phyloP scores from a whole-genome alignment of 2,113 vertebrate species.

The Tor tambroides region DNA sequence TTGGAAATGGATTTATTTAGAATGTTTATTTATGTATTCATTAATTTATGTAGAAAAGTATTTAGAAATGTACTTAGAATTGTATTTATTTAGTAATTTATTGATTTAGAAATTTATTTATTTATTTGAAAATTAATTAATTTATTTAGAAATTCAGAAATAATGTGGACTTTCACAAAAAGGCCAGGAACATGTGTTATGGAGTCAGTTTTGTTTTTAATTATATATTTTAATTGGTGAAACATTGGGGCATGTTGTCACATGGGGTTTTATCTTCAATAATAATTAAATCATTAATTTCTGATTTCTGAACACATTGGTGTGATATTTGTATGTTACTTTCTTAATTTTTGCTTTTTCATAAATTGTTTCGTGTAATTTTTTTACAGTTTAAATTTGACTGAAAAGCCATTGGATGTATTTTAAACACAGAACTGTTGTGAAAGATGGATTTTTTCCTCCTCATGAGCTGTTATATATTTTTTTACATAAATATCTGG shows the following conservation, averaged over 20 bases:
- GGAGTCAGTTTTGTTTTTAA: not conserved
- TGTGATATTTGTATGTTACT: not conserved
- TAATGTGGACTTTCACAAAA: too few species aligned
- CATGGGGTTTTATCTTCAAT: not conserved
- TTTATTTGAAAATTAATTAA: too few species aligned
- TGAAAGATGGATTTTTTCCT: not conserved
- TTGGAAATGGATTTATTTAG: too few species aligned
- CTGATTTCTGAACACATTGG: not conserved
- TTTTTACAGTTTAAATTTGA: not conserved
- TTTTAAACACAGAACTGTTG: constrained; percentile 3
- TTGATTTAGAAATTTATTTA: too few species aligned
- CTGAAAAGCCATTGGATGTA: not conserved
- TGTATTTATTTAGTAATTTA: too few species aligned
- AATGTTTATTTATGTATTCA: too few species aligned
- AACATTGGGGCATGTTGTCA: not conserved
- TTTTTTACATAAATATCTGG: not conserved
- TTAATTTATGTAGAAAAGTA: too few species aligned
- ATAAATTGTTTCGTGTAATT: not conserved
- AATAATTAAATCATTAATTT: not conserved
- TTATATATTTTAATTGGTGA: too few species aligned
- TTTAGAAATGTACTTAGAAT: too few species aligned
- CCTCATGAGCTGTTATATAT: not conserved
- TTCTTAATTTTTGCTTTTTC: not conserved
- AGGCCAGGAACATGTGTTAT: not conserved
- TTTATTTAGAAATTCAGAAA: too few species aligned